Base-by-base conservation (phyloP, 2,888 invertebrate species). In the Chrysina gloriosa region DNA sequence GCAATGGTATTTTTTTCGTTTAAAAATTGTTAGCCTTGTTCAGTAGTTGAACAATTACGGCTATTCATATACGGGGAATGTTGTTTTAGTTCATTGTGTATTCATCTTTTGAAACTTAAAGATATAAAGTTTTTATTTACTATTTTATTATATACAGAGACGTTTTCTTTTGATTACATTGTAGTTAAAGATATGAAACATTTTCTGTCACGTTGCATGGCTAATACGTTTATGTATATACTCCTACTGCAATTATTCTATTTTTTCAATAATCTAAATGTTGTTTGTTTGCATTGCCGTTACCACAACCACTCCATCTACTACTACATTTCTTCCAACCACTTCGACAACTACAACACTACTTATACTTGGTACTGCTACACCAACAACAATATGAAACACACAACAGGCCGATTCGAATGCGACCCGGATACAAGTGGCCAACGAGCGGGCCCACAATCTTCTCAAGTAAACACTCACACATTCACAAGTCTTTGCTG, bases 391-490 rank as follows among this genome's bases (percentile, higher is more conserved):
- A 73, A 74, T 45, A 54, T 61, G 66, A 73, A 63, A 63, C 67
- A 64, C 52, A 64, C 68, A 69, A 77, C 87, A 91, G 91, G 94
- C 92, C 78, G 92, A 93, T 86, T 94, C 96, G 78, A 97, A 97
- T 86, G 95, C 96, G 88, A 92, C 93, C 82, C 93, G 97, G 88
- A 96, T 97, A 91, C 92, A 92, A 84, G 93, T 95, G 84, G 97
- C 97, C 83, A 98, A 98, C 87, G 94, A 96, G 87, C 91, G 96
- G 81, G 96, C 97, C 83, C 95, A 95, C 87, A 96, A 97, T 86
- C 92, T 98, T 83, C 92, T 96, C 85, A 95, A 95, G 90, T 93
- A 93, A 89, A 83, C 65, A 66, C 69, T 63, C 45, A 66, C 69
- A 69, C 66, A 69, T 63, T 65, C 56, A 66, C 66, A 66, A 63